Conservation (phyloP, 2,888 invertebrate species). For the Mantis religiosa region DNA sequence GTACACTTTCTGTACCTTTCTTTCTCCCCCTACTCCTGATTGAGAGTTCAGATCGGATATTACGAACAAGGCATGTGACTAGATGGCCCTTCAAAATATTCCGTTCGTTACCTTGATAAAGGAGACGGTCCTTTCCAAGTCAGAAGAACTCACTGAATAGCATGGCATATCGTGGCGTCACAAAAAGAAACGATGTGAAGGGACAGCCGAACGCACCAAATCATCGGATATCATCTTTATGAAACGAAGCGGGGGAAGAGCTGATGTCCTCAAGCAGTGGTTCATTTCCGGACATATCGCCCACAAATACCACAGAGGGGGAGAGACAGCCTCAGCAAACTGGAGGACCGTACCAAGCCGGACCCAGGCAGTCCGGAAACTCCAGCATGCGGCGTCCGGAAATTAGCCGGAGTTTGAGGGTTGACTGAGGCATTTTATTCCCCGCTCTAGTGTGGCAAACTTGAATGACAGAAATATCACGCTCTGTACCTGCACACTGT, state of each 20-base stretch:
- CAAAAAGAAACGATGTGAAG: not conserved
- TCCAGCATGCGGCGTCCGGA: constrained; percentile 22
- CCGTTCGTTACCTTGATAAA: not conserved
- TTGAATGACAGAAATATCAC: not conserved
- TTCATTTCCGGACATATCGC: constrained; percentile 19
- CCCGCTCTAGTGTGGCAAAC: not conserved
- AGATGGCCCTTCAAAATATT: not conserved
- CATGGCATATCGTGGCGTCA: not conserved
- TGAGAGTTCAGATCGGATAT: not conserved
- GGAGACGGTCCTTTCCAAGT: not conserved
- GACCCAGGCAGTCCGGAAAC: constrained; percentile 5
- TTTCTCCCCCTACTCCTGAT: not conserved
- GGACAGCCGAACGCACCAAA: not conserved
- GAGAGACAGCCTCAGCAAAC: not conserved
- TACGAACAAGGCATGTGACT: not conserved
- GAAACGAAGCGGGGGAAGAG: not conserved
- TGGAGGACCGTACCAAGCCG: not conserved
- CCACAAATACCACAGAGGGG: not conserved
- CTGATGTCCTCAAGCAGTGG: not conserved
- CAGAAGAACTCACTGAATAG: not conserved
- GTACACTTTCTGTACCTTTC: not conserved
- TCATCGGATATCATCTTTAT: constrained; percentile 13
- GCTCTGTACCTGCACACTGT: not conserved
- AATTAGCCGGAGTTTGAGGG: constrained; percentile 20
- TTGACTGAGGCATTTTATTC: not conserved